Evolutionary conservation across 2,888 invertebrate species (phyloP), one percentile per base, ranked within the genome.

Genomic region (Coenonympha glycerion): DNA sequence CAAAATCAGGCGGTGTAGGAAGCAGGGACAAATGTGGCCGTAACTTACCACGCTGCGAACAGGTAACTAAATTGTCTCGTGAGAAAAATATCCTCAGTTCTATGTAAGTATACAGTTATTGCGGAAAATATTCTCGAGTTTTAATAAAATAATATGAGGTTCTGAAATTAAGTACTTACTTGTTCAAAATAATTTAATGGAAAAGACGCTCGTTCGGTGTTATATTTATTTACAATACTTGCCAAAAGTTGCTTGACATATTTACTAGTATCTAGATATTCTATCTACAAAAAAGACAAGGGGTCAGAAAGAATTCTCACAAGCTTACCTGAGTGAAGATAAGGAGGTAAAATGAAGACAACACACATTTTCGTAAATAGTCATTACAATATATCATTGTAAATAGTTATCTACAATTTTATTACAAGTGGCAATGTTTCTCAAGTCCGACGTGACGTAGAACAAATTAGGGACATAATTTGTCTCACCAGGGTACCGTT

Each of bases 381-480:
- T 8, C 11, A 18, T 3, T n/a, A n/a, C n/a, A n/a, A n/a, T n/a
- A n/a, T n/a, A n/a, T n/a, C n/a, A n/a, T n/a, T n/a, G n/a, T n/a
- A n/a, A n/a, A 9, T 6, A 31, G 6, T 8, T 11, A 18, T 3
- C 19, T 33, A 39, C 40, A 37, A 52, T 53, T 49, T 54, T 45
- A 41, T 39, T 31, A n/a, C 42, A 54, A 31, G 39, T 61, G 62
- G 59, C 69, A 66, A 77, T 77, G 79, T 77, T 76, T 78, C 75
- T 71, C 71, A 67, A 71, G 47, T 47, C 47, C 55, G 55, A 62
- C 59, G 52, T 48, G 55, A 62, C 59, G 52, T 48, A 49, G 52
- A 76, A 77, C 78, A 79, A 80, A 81, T 81, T 76, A n/a, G n/a
- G n/a, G n/a, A 75, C 77, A 76, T 75, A 73, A 79, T 80, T 76